Conservation (phyloP, 2,888 invertebrate species). For the Gandaritis pyraliata region DNA sequence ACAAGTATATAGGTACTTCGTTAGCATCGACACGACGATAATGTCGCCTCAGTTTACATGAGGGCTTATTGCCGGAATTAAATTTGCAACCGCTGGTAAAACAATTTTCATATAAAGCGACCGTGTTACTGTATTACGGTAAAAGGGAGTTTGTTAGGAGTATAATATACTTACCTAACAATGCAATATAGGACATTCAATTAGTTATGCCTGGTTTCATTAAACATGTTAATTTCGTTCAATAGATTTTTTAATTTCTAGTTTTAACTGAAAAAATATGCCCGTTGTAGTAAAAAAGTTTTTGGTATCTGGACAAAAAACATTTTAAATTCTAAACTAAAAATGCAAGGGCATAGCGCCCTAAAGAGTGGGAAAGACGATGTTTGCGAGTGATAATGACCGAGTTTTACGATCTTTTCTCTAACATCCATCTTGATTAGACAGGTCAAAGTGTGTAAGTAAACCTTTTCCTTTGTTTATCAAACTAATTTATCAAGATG, state of each 20-base stretch:
- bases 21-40: constrained; percentile 38
- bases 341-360: too few relatives aligned
- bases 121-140: constrained; percentile 19
- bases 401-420: constrained; percentile 4
- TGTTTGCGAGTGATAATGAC: neutral
- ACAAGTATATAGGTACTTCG: constrained; percentile 27
- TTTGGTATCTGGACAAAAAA: too few relatives aligned
- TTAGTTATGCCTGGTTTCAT: neutral
- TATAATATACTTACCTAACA: constrained; percentile 1
- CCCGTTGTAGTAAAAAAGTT: too few relatives aligned
- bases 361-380: neutral
- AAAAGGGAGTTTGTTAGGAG: constrained; percentile 10
- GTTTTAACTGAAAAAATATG: constrained; percentile 4
- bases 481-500: constrained; percentile 40
- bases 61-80: constrained; percentile 36
- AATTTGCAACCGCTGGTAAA: constrained; percentile 32
- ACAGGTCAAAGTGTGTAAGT: constrained; percentile 29
- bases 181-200: constrained; percentile 5
- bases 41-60: constrained; percentile 39
- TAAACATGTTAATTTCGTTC: neutral
- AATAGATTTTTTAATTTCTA: neutral
- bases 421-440: constrained; percentile 38
- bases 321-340: too few relatives aligned
- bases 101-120: constrained; percentile 34
- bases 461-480: constrained; percentile 39